Evolutionary conservation across 1,140 invertebrate genomes (phyloP).

Genomic region (Papilio helenus): DNA sequence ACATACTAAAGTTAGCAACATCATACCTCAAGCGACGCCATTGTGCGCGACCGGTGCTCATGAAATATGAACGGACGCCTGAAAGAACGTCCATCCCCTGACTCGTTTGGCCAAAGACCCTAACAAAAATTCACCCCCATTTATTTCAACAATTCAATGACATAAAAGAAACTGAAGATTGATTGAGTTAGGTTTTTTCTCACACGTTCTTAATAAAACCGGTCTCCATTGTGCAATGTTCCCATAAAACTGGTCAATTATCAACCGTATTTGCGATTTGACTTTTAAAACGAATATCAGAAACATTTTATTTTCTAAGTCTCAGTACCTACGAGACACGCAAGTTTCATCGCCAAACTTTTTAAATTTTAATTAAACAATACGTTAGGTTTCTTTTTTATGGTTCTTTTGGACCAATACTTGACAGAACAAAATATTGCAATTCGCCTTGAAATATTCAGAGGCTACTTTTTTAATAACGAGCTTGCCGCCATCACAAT

Average conservation of each 20-base stretch:
- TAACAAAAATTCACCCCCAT: conserved; percentile 55
- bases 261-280: conserved; percentile 43
- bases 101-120: conserved; percentile 52
- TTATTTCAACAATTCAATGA: conserved; percentile 41
- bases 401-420: conserved; percentile 17
- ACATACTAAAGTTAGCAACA: too few relatives aligned
- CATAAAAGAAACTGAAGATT: conserved; percentile 45
- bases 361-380: too few relatives aligned
- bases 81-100: conserved; percentile 67
- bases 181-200: conserved; percentile 44
- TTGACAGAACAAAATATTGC: conserved; percentile 7
- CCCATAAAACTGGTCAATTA: conserved; percentile 53
- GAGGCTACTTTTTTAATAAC: conserved; percentile 13
- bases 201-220: conserved; percentile 51
- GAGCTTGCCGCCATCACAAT: conserved; percentile 18
- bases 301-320: too few relatives aligned
- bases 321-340: too few relatives aligned
- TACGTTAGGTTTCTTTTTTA: neutral
- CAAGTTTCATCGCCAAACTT: too few relatives aligned
- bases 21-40: conserved; percentile 76
- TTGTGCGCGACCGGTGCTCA: conserved; percentile 74
- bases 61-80: conserved; percentile 77
- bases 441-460: conserved; percentile 31
- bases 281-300: conserved; percentile 32
- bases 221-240: conserved; percentile 52